Base-by-base conservation (phyloP, 2,797 vertebrate species). In the Oreortyx pictus region DNA sequence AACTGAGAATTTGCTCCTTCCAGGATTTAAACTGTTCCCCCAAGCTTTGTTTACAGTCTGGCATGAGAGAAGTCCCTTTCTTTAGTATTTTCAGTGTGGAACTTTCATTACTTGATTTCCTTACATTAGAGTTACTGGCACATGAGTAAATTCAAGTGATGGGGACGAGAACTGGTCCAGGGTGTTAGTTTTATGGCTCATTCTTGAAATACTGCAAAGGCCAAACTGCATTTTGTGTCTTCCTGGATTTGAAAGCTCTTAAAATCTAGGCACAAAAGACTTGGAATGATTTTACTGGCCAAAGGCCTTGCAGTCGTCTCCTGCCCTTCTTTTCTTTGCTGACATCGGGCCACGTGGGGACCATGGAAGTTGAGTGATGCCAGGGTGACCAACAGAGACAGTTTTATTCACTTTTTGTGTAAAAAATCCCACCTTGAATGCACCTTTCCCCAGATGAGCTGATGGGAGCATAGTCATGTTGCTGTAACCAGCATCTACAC, bases 1-100 rank as follows among this genome's bases (percentile, higher is more conserved):
- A 96, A 95, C 72, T 67, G 80, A 92, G 95, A 95, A 91, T 76
- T 92, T 83, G 84, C 83, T 73, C 66, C 49, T 54, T 39, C 54
- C 82, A 75, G 82, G 59, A 73, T 29, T 75, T 76, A 88, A 93
- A 88, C 54, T 81, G 76, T 62, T 90, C 76, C 87, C 88, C 20
- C 61, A 81, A 81, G 88, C 56, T 92, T 81, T 14, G 7, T 93
- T 89, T 96, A 74, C 76, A 92, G 60, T 90, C 94, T 95, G 56
- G 87, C 84, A 54, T 79, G 89, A 76, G 57, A 76, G 20, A 87
- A 89, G 64, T 91, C 89, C 77, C 71, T 85, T 92, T 89, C 73
- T 89, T 66, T 46, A 86, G 80, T 83, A 89, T 89, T 89, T 92
- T 76, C 85, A 79, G 23, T 10, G 44, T 81, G 64, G 87, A 86